Evolutionary conservation across 2,888 invertebrate species (phyloP).

Genomic region (Acleris holmiana): DNA sequence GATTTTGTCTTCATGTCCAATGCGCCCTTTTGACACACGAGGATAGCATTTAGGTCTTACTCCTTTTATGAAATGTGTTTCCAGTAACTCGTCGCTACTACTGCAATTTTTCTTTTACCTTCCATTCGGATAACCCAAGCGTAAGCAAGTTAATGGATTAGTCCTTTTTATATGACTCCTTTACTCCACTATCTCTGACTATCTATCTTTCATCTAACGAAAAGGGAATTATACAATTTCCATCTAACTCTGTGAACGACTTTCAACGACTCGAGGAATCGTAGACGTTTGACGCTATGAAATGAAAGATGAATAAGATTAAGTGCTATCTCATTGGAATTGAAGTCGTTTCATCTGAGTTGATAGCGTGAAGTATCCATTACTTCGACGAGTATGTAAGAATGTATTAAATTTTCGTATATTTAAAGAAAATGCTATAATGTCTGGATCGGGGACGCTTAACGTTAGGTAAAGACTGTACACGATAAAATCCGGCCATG

Average conservation of each 20-base stretch:
- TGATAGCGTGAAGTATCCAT: conserved; percentile 15
- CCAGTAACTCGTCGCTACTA: too few relatives aligned
- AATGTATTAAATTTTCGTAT: conserved; percentile 7
- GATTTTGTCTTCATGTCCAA: too few relatives aligned
- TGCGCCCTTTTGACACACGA: too few relatives aligned
- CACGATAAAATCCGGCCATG: too few relatives aligned
- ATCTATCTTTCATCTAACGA: neutral
- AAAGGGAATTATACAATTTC: conserved; percentile 22
- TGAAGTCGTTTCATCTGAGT: conserved; percentile 8
- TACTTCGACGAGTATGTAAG: neutral
- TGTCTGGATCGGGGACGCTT: neutral
- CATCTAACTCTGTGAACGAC: conserved; percentile 7
- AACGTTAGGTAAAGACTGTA: too few relatives aligned
- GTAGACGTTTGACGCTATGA: conserved; percentile 12
- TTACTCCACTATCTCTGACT: conserved; percentile 5
- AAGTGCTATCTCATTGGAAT: neutral
- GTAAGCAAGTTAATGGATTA: conserved; percentile 20
- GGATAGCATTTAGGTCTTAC: too few relatives aligned
- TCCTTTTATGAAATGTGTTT: too few relatives aligned
- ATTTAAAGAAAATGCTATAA: neutral
- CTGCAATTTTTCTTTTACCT: too few relatives aligned
- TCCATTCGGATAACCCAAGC: neutral
- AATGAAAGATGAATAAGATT: conserved; percentile 15
- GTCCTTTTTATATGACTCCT: neutral
- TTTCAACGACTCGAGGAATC: conserved; percentile 1